phyloP scores from a whole-genome alignment of 2,888 invertebrate genomes.

The Diaphora mendica region DNA sequence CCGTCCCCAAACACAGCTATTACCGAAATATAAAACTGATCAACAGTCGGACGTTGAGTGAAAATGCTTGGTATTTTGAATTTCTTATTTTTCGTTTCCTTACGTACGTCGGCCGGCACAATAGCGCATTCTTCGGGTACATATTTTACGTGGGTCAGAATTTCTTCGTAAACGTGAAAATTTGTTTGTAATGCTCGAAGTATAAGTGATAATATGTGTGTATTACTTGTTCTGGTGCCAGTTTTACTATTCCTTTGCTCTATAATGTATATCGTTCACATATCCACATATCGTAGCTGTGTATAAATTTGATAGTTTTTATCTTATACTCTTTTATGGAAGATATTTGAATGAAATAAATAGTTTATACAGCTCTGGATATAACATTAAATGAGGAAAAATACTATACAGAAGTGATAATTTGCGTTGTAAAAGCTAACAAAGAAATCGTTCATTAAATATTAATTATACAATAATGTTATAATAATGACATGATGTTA shows the following conservation, averaged over 20 bases:
- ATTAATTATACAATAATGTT: too few relatives aligned
- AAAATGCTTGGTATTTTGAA: conserved; percentile 38
- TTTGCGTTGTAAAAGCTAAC: background rate
- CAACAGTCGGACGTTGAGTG: conserved; percentile 19
- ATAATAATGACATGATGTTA: too few relatives aligned
- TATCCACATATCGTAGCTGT: background rate
- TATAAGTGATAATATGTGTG: conserved; percentile 34
- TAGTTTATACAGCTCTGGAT: background rate
- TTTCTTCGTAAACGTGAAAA: conserved; percentile 44
- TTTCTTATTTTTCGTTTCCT: conserved; percentile 32
- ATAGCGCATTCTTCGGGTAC: conserved; percentile 43
- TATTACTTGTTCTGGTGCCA: background rate
- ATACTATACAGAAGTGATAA: background rate
- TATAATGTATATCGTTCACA: background rate
- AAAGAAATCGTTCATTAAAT: background rate
- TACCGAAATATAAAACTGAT: conserved; percentile 19
- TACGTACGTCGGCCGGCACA: conserved; percentile 31
- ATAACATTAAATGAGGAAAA: background rate
- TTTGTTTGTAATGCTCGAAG: conserved; percentile 30
- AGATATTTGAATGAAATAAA: background rate
- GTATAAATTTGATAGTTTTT: background rate
- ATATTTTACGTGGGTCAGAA: conserved; percentile 47
- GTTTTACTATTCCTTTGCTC: background rate
- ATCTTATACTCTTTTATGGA: background rate
- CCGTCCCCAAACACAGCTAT: background rate